These are phyloP conservation scores for Coryphaenoides rupestris DNA, from an alignment of 2,113 vertebrate genomes.

Conservation along the genomic window DNA sequence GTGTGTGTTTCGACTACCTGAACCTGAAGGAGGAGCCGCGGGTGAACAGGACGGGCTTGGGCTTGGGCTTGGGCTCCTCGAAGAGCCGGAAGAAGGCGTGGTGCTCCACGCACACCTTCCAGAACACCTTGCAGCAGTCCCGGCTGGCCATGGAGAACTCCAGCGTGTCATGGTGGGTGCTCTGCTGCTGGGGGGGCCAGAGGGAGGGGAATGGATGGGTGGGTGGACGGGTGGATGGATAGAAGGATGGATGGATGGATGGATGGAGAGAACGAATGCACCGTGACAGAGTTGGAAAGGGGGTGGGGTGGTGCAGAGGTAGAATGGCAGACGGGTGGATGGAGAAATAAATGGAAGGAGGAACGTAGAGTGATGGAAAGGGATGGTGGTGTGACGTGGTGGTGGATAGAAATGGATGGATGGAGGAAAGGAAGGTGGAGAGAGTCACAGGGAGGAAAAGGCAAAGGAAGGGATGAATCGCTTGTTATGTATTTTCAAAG, in stretches of 20 bases:
- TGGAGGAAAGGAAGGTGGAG: not conserved
- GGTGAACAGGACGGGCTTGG: constrained; percentile 91
- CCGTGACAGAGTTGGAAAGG: too few species aligned
- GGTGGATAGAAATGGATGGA: too few species aligned
- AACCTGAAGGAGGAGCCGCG: constrained; percentile 94
- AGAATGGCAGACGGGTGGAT: not conserved
- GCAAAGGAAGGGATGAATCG: too few species aligned
- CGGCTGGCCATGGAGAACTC: constrained; percentile 93
- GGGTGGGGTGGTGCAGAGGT: too few species aligned
- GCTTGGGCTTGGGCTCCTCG: constrained; percentile 94
- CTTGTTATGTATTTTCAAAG: too few species aligned
- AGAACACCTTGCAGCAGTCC: constrained; percentile 94
- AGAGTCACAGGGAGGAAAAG: not conserved
- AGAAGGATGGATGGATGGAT: not conserved
- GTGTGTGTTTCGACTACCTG: too few species aligned
- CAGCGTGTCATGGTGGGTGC: constrained; percentile 88
- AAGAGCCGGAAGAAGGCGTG: constrained; percentile 96
- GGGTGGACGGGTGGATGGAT: not conserved
- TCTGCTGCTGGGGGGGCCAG: constrained; percentile 65
- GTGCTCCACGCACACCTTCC: constrained; percentile 96
- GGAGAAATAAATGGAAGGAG: not conserved
- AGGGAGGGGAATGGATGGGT: not conserved
- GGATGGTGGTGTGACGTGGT: too few species aligned
- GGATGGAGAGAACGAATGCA: not conserved
- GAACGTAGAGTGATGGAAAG: too few species aligned